These are phyloP conservation scores for Aspidoscelis tigris DNA, from an alignment of 2,113 vertebrate species.

Conservation along the genomic window DNA sequence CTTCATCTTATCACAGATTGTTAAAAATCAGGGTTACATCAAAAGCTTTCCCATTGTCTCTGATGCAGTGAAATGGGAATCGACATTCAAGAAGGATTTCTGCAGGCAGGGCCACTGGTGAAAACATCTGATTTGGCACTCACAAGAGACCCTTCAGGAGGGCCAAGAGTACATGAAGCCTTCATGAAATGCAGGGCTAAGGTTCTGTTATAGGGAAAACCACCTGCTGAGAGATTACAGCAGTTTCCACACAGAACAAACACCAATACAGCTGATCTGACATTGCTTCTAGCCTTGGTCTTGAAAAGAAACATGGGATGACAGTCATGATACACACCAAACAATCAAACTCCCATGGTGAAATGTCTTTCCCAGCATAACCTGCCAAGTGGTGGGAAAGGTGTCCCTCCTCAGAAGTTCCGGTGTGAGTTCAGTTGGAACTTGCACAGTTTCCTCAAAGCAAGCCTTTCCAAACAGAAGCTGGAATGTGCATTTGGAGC, in stretches of 20 bases:
- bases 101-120: background rate
- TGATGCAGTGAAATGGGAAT: background rate
- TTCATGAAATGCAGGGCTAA: background rate
- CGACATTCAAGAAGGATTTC: background rate
- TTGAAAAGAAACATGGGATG: background rate
- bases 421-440: background rate
- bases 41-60: conserved; percentile 1
- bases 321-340: background rate
- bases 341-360: background rate
- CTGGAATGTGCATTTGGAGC: no score
- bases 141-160: background rate
- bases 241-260: background rate
- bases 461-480: background rate
- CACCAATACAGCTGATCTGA: background rate
- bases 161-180: background rate
- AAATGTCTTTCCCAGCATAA: background rate
- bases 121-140: background rate
- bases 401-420: background rate
- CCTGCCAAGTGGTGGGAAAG: background rate
- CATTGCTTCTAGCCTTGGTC: background rate
- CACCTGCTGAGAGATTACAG: background rate
- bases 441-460: background rate
- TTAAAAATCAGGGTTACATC: background rate
- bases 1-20: background rate
- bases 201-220: background rate